phyloP scores from a whole-genome alignment of 2,888 invertebrate species.

The Nemoura dubitans region DNA sequence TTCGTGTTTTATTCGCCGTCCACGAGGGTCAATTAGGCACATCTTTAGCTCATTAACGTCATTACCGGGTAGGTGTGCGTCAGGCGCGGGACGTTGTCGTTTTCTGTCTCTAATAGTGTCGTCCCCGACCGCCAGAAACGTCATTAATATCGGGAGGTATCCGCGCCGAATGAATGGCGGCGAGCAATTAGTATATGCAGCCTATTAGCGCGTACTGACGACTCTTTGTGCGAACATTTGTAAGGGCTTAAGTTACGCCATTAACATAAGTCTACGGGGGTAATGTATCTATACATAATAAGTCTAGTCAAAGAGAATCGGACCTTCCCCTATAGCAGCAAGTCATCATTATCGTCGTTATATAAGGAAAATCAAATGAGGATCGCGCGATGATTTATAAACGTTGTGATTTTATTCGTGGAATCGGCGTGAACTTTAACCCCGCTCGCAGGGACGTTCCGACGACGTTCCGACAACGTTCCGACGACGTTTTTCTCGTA shows the following conservation, averaged over 20 bases:
- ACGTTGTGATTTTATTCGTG: not conserved
- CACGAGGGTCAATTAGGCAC: not conserved
- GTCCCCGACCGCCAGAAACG: not conserved
- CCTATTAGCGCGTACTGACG: not conserved
- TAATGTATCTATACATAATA: slow-evolving; percentile 24
- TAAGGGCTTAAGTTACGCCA: slow-evolving; percentile 34
- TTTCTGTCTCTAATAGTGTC: not conserved
- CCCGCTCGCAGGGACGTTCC: not conserved
- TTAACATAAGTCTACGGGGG: slow-evolving; percentile 28
- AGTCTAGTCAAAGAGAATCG: slow-evolving; percentile 24
- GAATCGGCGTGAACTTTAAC: not conserved
- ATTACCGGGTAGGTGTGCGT: not conserved
- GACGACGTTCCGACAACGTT: not conserved
- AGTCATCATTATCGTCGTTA: not conserved
- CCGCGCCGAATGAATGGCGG: slow-evolving; percentile 7
- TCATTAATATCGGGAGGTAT: slow-evolving; percentile 28
- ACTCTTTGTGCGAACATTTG: slow-evolving; percentile 20
- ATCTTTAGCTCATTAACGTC: slow-evolving; percentile 12
- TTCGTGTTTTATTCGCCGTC: not conserved
- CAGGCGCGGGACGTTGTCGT: not conserved
- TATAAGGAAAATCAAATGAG: not conserved
- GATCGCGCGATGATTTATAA: not conserved
- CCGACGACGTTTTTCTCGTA: too few relatives aligned
- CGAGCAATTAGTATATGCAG: slow-evolving; percentile 21
- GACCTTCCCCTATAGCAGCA: not conserved